Evolutionary conservation across 2,797 vertebrate species (phyloP), one percentile per base, ranked within the genome.

Genomic region (Pelodytes ibericus): DNA sequence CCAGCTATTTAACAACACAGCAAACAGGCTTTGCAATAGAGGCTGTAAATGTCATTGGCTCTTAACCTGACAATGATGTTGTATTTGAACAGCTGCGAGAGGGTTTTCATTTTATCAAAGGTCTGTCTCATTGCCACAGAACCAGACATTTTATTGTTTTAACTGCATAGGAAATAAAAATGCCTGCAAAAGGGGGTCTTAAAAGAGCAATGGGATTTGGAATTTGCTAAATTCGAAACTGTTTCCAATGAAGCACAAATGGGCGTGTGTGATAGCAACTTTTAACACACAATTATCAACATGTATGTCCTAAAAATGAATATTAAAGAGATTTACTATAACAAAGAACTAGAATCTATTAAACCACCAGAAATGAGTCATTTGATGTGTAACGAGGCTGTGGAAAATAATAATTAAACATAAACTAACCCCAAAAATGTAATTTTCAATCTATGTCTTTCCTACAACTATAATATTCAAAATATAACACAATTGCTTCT

Each of bases 21-120:
- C 4, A 51, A 78, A 49, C 74, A 69, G 82, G 85, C 85, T 31
- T 64, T 69, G 81, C 87, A 11, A 84, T 0, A 68, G 84, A 49
- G 33, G 88, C 83, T 84, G 74, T 89, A 84, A 90, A 88, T 90
- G 87, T 58, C 88, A 0, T 82, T 75, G 84, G 85, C 90, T 90
- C 88, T 91, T 93, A 93, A 91, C 92, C 90, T 93, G 92, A 91
- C 92, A 91, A 91, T 93, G 92, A 93, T 93, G 91, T 93, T 93
- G 92, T 91, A 92, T 93, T 93, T 93, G 92, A 92, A 90, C 91
- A 92, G 90, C 90, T 91, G 92, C 84, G 77, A 86, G 87, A 88
- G 90, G 90, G 87, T 91, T 91, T n/a, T 87, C 89, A 79, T 79
- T 79, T 79, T 79, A 79, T 79, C 77, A 90, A 91, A 88, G 89